Conservation (phyloP, 1,140 invertebrate genomes). For the Drosophila yakuba region DNA sequence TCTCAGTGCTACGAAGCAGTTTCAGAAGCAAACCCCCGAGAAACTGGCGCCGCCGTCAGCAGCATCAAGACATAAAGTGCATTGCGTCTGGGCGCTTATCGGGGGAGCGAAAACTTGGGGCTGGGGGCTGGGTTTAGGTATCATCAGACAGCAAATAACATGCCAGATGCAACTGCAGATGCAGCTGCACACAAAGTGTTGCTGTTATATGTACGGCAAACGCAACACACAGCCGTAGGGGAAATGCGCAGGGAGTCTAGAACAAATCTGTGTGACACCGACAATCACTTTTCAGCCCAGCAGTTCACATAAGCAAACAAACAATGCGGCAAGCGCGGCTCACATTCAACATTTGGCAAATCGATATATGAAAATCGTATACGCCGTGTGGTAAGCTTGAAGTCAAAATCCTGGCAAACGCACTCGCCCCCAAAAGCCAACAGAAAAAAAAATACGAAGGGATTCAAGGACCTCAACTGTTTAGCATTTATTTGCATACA, state of each 20-base stretch:
- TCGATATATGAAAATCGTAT: conserved; percentile 79
- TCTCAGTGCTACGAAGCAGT: conserved; percentile 14
- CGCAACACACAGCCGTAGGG: conserved; percentile 38
- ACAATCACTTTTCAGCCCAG: conserved; percentile 70
- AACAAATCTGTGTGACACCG: conserved; percentile 61
- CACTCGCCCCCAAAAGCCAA: conserved; percentile 26
- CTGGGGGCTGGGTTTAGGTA: conserved; percentile 24
- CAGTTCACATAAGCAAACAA: conserved; percentile 37
- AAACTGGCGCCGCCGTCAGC: conserved; percentile 53
- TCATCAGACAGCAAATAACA: conserved; percentile 55
- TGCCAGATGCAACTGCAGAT: conserved; percentile 32
- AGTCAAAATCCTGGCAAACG: conserved; percentile 49
- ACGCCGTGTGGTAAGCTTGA: conserved; percentile 57
- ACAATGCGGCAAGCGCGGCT: conserved; percentile 25
- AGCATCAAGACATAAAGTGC: conserved; percentile 74
- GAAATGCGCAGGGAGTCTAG: conserved; percentile 5
- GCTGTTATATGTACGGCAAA: conserved; percentile 67
- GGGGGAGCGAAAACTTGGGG: conserved; percentile 7
- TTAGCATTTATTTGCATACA: conserved; percentile 78
- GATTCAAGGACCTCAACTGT: conserved; percentile 54
- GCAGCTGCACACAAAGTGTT: conserved; percentile 45
- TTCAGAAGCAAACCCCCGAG: conserved; percentile 38
- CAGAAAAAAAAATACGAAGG: conserved; percentile 28
- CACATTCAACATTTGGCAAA: conserved; percentile 60
- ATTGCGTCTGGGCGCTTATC: conserved; percentile 64